A percentile compares a stretch with the other conserved stretches of the same genome.
Evolutionary conservation across 2,797 vertebrate genomes (phyloP).

Genomic region (Catharus ustulatus): DNA sequence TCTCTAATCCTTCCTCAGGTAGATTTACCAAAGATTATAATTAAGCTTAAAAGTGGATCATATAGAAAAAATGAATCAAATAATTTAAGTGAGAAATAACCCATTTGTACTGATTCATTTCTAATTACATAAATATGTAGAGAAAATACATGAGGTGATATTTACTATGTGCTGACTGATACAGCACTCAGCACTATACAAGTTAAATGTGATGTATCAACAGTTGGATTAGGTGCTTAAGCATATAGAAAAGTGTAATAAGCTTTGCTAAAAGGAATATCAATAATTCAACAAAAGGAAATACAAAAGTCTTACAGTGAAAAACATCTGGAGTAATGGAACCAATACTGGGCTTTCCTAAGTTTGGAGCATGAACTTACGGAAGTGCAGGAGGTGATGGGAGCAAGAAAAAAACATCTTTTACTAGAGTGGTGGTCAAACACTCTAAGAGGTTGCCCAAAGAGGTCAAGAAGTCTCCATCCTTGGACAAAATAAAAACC

Average conservation of each 20-base stretch:
- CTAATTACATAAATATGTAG: neutral
- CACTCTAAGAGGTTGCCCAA: neutral
- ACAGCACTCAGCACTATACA: neutral
- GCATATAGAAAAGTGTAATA: neutral
- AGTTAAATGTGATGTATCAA: neutral
- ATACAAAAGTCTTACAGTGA: neutral
- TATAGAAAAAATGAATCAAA: neutral
- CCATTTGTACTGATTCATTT: neutral
- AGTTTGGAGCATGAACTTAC: neutral
- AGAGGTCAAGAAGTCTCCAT: neutral
- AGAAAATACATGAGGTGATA: neutral
- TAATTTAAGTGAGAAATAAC: neutral
- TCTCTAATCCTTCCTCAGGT: neutral
- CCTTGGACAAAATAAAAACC: neutral
- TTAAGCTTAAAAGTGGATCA: neutral
- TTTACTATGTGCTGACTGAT: neutral
- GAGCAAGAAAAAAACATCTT: neutral
- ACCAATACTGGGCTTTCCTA: neutral
- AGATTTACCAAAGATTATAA: neutral
- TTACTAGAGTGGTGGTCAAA: neutral
- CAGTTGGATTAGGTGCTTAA: neutral
- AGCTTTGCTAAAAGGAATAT: neutral
- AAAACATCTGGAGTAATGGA: neutral
- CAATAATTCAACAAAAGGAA: neutral
- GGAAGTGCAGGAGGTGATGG: neutral